phyloP scores from a whole-genome alignment of 2,888 invertebrate species.

The Caenorhabditis auriculariae region DNA sequence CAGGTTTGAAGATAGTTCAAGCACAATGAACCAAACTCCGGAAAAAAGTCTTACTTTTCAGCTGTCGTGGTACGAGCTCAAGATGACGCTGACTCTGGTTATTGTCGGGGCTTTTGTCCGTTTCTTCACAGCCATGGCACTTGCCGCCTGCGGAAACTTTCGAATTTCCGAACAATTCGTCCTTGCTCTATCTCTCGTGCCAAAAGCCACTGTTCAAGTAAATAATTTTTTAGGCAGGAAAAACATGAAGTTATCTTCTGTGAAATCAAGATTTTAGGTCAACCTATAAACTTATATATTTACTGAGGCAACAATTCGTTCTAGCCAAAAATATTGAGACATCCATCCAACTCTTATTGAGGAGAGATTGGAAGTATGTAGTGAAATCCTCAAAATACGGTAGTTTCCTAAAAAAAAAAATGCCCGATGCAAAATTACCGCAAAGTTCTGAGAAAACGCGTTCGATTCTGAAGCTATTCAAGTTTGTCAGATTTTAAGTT shows the following conservation, averaged over 20 bases:
- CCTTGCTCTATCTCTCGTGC: conserved; percentile 23
- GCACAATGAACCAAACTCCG: too few relatives aligned
- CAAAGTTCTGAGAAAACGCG: too few relatives aligned
- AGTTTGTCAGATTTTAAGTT: background rate
- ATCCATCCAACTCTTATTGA: too few relatives aligned
- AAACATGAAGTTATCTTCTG: too few relatives aligned
- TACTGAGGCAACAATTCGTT: too few relatives aligned
- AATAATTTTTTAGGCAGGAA: too few relatives aligned
- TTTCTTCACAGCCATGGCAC: conserved; percentile 19
- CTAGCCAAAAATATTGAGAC: too few relatives aligned
- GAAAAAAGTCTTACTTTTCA: conserved; percentile 2
- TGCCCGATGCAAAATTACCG: too few relatives aligned
- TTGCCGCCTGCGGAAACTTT: conserved; percentile 16
- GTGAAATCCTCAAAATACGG: background rate
- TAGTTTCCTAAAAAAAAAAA: background rate
- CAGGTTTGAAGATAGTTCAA: too few relatives aligned
- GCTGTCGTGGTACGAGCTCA: conserved; percentile 1
- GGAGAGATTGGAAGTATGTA: background rate
- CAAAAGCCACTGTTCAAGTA: conserved; percentile 34
- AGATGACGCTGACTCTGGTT: background rate
- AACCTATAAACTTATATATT: too few relatives aligned
- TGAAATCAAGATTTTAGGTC: too few relatives aligned
- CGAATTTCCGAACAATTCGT: conserved; percentile 27
- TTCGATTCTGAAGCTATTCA: too few relatives aligned
- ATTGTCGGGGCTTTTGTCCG: conserved; percentile 7